Percentiles rank a stretch among this genome's conserved stretches.
Conservation (phyloP, 2,888 invertebrate species). For the Leucophora obtusa region DNA sequence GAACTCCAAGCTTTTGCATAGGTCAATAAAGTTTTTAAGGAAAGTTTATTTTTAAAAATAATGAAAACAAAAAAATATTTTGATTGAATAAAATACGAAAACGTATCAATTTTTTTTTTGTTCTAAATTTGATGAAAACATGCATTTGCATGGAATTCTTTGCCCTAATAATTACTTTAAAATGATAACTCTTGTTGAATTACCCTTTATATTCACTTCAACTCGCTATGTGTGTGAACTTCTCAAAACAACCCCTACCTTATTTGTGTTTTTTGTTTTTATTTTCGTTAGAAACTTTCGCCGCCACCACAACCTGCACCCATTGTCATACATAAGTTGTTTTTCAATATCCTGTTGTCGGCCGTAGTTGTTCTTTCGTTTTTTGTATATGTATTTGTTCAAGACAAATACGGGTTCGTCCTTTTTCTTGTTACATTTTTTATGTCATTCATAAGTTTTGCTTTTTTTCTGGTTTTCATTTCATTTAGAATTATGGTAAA, state of each 20-base stretch:
- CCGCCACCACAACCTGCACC: conserved; percentile 16
- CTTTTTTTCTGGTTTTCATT: neutral
- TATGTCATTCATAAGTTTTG: conserved; percentile 10
- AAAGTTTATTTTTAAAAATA: no score
- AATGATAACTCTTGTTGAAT: no score
- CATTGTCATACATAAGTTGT: conserved; percentile 24
- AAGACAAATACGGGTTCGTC: conserved; percentile 13
- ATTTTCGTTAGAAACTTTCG: neutral
- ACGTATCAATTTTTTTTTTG: no score
- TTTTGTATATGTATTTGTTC: neutral
- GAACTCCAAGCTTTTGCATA: no score
- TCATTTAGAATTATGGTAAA: neutral
- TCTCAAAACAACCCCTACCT: neutral
- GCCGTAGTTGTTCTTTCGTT: conserved; percentile 7
- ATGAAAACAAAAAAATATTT: no score
- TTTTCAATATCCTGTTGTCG: conserved; percentile 42
- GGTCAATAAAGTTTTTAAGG: no score
- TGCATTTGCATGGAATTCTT: no score
- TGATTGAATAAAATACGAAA: no score
- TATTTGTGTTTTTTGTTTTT: neutral
- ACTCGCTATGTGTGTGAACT: neutral
- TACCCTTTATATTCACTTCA: neutral
- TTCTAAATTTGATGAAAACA: no score
- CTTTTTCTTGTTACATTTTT: conserved; percentile 28
- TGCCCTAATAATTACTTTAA: no score